These are phyloP conservation scores for Ascaphus truei DNA, from an alignment of 2,113 vertebrate genomes.

Conservation along the genomic window DNA sequence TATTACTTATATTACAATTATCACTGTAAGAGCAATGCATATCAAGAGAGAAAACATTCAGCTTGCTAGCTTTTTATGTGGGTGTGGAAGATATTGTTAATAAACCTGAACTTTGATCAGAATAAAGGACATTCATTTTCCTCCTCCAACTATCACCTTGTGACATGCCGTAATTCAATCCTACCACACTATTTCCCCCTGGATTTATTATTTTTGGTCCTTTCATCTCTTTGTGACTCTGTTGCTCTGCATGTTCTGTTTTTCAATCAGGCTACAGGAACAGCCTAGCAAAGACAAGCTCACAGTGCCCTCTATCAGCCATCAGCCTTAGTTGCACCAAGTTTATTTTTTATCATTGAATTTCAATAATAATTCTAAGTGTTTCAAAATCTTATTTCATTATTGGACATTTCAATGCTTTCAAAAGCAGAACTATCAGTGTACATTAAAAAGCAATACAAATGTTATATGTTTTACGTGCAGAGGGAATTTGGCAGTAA, in stretches of 20 bases:
- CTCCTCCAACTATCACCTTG: neutral
- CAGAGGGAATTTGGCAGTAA: too few species aligned
- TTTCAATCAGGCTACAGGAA: neutral
- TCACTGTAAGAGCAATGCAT: neutral
- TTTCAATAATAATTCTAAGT: too few species aligned
- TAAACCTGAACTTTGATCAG: neutral
- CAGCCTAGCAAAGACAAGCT: neutral
- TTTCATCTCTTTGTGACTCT: neutral
- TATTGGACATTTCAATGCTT: too few species aligned
- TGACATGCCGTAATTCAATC: conserved; percentile 1
- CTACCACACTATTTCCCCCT: neutral
- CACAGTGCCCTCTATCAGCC: conserved; percentile 4
- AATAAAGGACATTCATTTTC: neutral
- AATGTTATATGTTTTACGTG: too few species aligned
- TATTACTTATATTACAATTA: neutral
- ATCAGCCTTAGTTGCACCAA: too few species aligned
- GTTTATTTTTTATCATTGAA: too few species aligned
- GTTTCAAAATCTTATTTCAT: too few species aligned
- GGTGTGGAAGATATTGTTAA: neutral
- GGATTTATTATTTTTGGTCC: neutral
- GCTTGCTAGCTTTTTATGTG: neutral
- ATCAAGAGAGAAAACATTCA: too few species aligned
- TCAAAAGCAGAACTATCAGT: too few species aligned
- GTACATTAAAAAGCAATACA: too few species aligned
- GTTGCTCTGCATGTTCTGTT: neutral